Conservation (phyloP, 2,888 invertebrate genomes). For the Spodoptera exigua region DNA sequence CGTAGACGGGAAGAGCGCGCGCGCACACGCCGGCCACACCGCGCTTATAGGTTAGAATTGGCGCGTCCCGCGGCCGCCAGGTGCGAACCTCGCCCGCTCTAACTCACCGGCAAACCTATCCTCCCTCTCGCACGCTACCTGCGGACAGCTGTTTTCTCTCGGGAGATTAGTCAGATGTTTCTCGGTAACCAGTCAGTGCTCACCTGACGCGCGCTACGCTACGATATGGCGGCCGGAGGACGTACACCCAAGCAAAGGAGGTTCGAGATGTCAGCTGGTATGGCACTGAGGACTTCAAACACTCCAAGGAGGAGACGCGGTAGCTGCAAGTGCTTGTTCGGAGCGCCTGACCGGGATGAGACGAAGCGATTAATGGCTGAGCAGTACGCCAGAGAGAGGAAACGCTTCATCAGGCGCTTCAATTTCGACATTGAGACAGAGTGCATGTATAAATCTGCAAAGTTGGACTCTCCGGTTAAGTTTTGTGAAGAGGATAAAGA, state of each 20-base stretch:
- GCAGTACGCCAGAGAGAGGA: conserved; percentile 88
- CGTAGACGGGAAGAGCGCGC: conserved; percentile 72
- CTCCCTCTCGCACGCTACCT: conserved; percentile 79
- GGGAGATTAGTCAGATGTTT: conserved; percentile 89
- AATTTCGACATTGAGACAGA: conserved; percentile 89
- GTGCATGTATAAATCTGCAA: conserved; percentile 77
- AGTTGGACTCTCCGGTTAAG: conserved; percentile 83
- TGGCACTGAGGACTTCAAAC: conserved; percentile 79
- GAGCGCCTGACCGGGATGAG: conserved; percentile 89
- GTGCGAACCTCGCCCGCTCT: conserved; percentile 80
- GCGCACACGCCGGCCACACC: conserved; percentile 76
- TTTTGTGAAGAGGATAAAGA: conserved; percentile 83
- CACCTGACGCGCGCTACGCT: conserved; percentile 81
- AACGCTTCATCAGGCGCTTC: conserved; percentile 89
- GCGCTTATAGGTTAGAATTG: conserved; percentile 86
- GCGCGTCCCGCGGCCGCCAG: conserved; percentile 83
- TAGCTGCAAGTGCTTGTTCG: conserved; percentile 90
- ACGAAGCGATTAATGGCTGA: conserved; percentile 89
- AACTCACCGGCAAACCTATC: conserved; percentile 64
- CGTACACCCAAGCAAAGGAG: conserved; percentile 85
- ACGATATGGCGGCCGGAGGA: conserved; percentile 82
- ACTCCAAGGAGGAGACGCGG: conserved; percentile 81
- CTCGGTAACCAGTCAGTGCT: conserved; percentile 83
- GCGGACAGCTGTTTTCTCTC: conserved; percentile 88
- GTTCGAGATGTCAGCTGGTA: conserved; percentile 78